Base-by-base conservation (phyloP, 2,888 invertebrate genomes). In the Spisula solida region DNA sequence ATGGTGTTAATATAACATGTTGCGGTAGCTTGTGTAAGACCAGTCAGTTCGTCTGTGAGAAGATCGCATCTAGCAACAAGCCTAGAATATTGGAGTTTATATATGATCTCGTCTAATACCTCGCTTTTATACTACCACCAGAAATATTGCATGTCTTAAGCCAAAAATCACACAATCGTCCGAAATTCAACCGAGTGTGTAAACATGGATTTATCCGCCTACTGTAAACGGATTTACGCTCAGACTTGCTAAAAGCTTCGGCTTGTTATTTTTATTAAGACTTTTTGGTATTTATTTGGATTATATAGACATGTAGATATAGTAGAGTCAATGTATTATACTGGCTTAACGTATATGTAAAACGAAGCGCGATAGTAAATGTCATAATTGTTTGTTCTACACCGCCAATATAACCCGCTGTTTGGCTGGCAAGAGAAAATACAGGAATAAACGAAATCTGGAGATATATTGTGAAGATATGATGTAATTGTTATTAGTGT, bases 151-250 rank as follows among this genome's bases (percentile, higher is more conserved):
- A 47, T 25, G 48, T 8, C 48, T 29, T 55, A 55, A 51, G 81
- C 81, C 60, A 51, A 34, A 66, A 83, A 83, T 78, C 51, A 75
- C 20, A 66, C 51, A 29, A n/a, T 14, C 47, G 48, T 75, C 18
- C 75, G 51, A 75, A 75, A 83, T 70, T 83, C 31, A 18, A 70
- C 83, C 48, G 14, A 18, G 18, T 83, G 25, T 75, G 29, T 75
- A 83, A 83, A 83, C 75, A 83, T 41, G 31, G 75, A 83, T 82
- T 82, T 60, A 82, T 34, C 18, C 31, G 29, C 47, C 29, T 75
- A 29, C 48, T 31, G 10, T 70, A 83, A 48, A 83, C 51, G 29
- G 75, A 83, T 83, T 75, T 31, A 31, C 75, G 66, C 55, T n/a
- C n/a, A 25, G 31, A 47, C n/a, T 41, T 0, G 41, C 55, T 83